phyloP scores from a whole-genome alignment of 2,113 vertebrate species.

The Puffinus mauretanicus region DNA sequence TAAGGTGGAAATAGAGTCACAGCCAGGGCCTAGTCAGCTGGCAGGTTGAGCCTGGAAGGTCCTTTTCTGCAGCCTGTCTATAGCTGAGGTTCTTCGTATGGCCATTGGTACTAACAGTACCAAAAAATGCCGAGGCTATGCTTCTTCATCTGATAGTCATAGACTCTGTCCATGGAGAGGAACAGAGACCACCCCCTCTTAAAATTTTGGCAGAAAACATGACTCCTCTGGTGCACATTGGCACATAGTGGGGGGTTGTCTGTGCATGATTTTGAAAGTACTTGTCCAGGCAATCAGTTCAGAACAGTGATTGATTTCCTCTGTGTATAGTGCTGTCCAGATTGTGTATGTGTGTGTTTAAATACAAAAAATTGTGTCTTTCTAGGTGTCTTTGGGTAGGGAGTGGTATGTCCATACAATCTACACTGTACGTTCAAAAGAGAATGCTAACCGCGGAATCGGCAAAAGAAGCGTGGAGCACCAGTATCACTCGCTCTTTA shows the following conservation, averaged over 20 bases:
- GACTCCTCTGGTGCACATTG: not conserved
- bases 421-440: slow-evolving; percentile 90
- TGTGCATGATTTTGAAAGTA: not conserved
- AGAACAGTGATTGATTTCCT: not conserved
- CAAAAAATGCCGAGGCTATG: not conserved
- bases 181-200: not conserved
- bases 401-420: slow-evolving; percentile 96
- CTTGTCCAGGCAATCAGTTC: not conserved
- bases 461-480: slow-evolving; percentile 88
- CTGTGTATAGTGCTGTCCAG: not conserved
- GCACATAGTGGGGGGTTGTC: not conserved
- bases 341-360: not conserved
- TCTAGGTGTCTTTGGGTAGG: slow-evolving; percentile 86
- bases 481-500: slow-evolving; percentile 73
- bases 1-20: not conserved
- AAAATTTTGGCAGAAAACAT: not conserved
- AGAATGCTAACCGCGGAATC: slow-evolving; percentile 76
- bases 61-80: not conserved
- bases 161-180: not conserved
- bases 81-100: not conserved
- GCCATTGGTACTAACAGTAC: not conserved
- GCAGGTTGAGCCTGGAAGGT: not conserved
- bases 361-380: not conserved
- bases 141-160: not conserved
- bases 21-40: not conserved